These are phyloP conservation scores for Nicator chloris DNA, from an alignment of 2,113 vertebrate species.

Conservation along the genomic window DNA sequence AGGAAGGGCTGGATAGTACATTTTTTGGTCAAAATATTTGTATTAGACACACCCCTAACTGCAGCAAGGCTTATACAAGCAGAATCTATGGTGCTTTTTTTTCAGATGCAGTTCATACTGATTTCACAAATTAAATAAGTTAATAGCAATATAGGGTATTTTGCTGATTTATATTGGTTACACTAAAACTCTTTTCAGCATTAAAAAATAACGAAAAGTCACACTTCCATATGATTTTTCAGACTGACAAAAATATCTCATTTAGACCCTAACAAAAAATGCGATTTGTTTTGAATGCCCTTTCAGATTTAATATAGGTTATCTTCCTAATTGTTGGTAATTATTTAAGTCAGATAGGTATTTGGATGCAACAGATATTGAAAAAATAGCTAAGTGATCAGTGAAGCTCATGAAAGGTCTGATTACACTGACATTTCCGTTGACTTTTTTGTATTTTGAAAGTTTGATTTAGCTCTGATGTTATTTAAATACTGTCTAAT, in stretches of 20 bases:
- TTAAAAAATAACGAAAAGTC: background rate
- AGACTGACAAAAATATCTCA: background rate
- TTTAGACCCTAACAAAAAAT: background rate
- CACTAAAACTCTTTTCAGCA: background rate
- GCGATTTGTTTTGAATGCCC: background rate
- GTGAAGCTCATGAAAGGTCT: background rate
- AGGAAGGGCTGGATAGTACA: background rate
- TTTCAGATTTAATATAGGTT: background rate
- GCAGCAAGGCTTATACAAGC: background rate
- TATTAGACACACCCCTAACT: background rate
- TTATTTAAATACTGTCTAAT: background rate
- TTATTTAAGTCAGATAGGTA: background rate
- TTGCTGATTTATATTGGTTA: background rate
- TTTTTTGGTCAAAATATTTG: background rate
- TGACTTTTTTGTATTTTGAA: background rate
- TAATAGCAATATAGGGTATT: background rate
- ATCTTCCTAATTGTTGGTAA: background rate
- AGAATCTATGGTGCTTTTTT: accelerated
- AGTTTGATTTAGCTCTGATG: background rate
- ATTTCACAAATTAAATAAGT: background rate
- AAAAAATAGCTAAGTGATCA: background rate
- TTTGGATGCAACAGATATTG: background rate
- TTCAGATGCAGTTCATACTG: background rate
- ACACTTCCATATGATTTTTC: background rate
- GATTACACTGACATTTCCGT: background rate